Evolutionary conservation across 1,140 invertebrate species (phyloP).

Genomic region (Panagrolaimus sp.): DNA sequence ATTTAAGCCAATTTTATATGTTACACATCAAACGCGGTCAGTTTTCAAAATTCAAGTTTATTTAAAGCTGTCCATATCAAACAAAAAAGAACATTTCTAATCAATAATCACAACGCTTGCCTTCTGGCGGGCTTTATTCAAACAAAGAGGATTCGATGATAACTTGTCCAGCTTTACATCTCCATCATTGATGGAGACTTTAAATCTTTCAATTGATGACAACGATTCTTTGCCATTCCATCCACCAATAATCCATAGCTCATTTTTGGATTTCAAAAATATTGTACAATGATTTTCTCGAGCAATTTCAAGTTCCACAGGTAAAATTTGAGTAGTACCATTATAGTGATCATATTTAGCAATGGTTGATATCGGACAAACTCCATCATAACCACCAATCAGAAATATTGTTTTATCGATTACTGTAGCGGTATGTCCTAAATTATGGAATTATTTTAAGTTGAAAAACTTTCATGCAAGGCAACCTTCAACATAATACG

Average conservation of each 20-base stretch:
- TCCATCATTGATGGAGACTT: not conserved
- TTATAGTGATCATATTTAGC: conserved; percentile 12
- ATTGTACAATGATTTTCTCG: conserved; percentile 27
- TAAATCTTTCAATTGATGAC: conserved; percentile 18
- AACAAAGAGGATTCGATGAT: not conserved
- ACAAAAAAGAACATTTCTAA: no score
- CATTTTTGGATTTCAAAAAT: not conserved
- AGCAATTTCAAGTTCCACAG: conserved; percentile 13
- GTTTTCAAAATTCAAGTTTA: no score
- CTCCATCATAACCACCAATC: conserved; percentile 19
- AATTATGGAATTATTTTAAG: no score
- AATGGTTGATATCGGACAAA: conserved; percentile 6
- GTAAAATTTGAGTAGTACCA: conserved; percentile 1
- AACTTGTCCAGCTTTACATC: not conserved
- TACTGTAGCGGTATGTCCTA: not conserved
- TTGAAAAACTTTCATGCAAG: no score
- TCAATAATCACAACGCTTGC: not conserved
- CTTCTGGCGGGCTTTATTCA: not conserved
- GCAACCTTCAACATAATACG: conserved; percentile 1
- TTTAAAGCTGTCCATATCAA: no score
- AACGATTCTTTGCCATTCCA: conserved; percentile 22
- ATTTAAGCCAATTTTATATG: no score
- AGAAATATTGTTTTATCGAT: not conserved
- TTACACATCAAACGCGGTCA: no score
- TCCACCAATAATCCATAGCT: conserved; percentile 25